Conservation (phyloP, 2,797 vertebrate species). For the Bovichtus variegatus region DNA sequence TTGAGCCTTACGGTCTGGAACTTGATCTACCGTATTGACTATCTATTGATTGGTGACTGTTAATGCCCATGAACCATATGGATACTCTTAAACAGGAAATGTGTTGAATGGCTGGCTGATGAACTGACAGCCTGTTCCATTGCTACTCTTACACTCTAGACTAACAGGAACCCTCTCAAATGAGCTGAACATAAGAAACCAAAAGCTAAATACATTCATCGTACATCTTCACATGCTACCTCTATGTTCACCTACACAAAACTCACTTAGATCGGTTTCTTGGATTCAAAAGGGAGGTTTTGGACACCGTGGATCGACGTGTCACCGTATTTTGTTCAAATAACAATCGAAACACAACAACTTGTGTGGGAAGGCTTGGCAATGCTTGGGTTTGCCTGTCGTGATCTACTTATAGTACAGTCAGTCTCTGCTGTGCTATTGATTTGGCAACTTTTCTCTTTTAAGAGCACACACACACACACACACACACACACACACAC, state of each 20-base stretch:
- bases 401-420: constrained; percentile 47
- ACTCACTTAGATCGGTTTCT: constrained; percentile 53
- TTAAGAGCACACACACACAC: constrained; percentile 33
- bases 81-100: constrained; percentile 60
- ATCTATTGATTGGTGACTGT: constrained; percentile 23
- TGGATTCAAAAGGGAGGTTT: constrained; percentile 27
- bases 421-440: constrained; percentile 46
- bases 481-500: constrained; percentile 16
- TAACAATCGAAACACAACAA: constrained; percentile 57
- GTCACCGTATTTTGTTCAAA: constrained; percentile 61
- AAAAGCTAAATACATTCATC: constrained; percentile 75
- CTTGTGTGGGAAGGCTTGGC: constrained; percentile 50
- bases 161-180: constrained; percentile 50
- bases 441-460: constrained; percentile 67
- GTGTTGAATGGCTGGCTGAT: constrained; percentile 7
- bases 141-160: constrained; percentile 45
- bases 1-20: too few relatives aligned
- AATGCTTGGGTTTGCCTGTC: constrained; percentile 44
- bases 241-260: constrained; percentile 64
- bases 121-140: constrained; percentile 14
- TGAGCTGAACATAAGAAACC: constrained; percentile 39
- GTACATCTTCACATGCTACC: constrained; percentile 77
- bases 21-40: constrained; percentile 8
- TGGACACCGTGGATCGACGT: constrained; percentile 34
- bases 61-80: constrained; percentile 60